phyloP scores from a whole-genome alignment of 2,797 vertebrate genomes.

The Antrozous pallidus region DNA sequence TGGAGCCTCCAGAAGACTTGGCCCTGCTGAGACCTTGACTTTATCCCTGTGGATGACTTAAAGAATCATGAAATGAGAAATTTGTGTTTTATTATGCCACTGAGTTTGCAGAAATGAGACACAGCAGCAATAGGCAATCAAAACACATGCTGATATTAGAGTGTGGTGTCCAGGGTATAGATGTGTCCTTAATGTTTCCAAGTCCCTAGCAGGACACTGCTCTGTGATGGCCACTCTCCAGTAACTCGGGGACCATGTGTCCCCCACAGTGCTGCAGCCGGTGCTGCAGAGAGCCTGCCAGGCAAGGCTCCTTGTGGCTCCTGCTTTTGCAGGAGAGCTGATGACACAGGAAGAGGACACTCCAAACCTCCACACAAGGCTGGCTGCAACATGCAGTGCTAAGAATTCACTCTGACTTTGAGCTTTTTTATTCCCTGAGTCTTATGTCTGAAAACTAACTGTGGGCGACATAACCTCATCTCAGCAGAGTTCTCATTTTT shows the following conservation, averaged over 20 bases:
- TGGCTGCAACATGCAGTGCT: constrained; percentile 10
- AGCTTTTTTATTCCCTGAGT: constrained; percentile 63
- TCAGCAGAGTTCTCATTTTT: constrained; percentile 75
- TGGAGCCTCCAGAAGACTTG: background rate
- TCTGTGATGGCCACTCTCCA: background rate
- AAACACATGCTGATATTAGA: too few relatives aligned
- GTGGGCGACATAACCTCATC: constrained; percentile 75
- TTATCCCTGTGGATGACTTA: background rate
- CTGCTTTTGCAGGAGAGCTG: background rate
- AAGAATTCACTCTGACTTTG: constrained; percentile 61
- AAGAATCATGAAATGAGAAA: background rate
- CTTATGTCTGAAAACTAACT: constrained; percentile 68
- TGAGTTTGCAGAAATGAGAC: background rate
- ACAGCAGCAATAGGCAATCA: background rate
- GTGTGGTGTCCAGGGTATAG: background rate
- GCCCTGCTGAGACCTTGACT: background rate
- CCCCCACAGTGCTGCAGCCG: background rate
- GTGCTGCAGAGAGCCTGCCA: background rate
- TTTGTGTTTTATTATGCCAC: too few relatives aligned
- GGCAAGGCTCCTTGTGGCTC: background rate
- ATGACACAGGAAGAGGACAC: background rate
- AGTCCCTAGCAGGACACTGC: background rate
- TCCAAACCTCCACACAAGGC: constrained; percentile 37
- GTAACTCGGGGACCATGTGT: rapidly evolving
- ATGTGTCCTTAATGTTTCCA: background rate